Conservation (phyloP, 2,113 vertebrate genomes). For the Tichodroma muraria region DNA sequence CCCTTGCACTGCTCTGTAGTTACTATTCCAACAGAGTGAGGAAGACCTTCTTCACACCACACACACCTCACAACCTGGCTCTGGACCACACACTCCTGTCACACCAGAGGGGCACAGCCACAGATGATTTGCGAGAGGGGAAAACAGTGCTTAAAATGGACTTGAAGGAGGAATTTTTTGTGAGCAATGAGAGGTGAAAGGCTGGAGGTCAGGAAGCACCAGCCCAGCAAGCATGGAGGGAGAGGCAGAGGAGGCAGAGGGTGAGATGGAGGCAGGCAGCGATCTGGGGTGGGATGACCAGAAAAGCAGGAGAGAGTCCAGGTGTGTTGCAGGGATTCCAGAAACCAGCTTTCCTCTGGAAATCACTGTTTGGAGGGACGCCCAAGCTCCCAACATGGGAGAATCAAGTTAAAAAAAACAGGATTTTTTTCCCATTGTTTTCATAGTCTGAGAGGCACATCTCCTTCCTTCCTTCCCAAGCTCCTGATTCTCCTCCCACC, state of each 20-base stretch:
- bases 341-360: not conserved
- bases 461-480: not conserved
- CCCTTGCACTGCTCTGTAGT: not conserved
- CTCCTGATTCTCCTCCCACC: not conserved
- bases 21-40: not conserved
- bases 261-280: accelerated
- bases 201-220: not conserved
- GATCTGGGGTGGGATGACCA: not conserved
- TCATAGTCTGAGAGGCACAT: not conserved
- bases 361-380: not conserved
- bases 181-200: not conserved
- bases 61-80: not conserved
- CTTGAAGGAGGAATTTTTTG: not conserved
- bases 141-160: not conserved
- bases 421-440: not conserved
- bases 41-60: not conserved
- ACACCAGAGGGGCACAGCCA: not conserved
- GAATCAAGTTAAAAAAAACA: not conserved
- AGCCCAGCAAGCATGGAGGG: accelerated
- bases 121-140: too few species aligned
- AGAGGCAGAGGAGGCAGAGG: not conserved
- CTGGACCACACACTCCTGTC: not conserved
- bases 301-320: not conserved
- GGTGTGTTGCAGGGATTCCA: not conserved
- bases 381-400: not conserved